phyloP scores from a whole-genome alignment of 2,888 invertebrate genomes.

The Andricus curvator region DNA sequence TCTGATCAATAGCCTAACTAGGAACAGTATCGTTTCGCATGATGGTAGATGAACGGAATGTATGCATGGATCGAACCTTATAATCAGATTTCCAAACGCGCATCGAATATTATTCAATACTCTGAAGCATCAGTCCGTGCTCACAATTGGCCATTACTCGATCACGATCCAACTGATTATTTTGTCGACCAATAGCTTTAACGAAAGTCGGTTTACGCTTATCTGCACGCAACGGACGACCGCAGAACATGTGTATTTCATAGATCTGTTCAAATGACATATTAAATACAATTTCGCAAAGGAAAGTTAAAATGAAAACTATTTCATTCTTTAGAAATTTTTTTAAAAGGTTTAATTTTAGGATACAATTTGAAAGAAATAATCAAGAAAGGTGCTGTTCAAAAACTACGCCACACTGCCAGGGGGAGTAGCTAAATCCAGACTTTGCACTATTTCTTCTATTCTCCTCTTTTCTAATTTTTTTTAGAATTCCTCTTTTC shows the following conservation, averaged over 20 bases:
- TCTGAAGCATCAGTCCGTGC: constrained; percentile 51
- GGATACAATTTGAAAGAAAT: too few species aligned
- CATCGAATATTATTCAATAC: constrained; percentile 57
- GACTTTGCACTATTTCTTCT: too few species aligned
- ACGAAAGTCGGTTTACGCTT: constrained; percentile 54
- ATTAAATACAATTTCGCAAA: background rate
- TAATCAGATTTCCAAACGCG: constrained; percentile 68
- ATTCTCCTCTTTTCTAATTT: too few species aligned
- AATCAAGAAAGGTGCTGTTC: too few species aligned
- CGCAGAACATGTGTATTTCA: constrained; percentile 34
- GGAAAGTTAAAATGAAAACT: too few species aligned
- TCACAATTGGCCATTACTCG: constrained; percentile 73
- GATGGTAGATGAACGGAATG: constrained; percentile 65
- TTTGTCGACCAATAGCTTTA: constrained; percentile 58
- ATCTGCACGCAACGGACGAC: constrained; percentile 56
- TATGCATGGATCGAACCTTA: constrained; percentile 65
- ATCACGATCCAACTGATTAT: constrained; percentile 70
- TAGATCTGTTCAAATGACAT: background rate
- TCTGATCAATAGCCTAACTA: background rate
- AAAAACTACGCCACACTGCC: too few species aligned
- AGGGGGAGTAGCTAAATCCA: too few species aligned
- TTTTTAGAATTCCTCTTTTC: too few species aligned
- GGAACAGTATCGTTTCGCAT: constrained; percentile 51
- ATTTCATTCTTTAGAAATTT: background rate
- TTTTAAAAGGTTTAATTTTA: too few species aligned